phyloP scores from a whole-genome alignment of 1,140 invertebrate genomes.

The Zaprionus nigranus region DNA sequence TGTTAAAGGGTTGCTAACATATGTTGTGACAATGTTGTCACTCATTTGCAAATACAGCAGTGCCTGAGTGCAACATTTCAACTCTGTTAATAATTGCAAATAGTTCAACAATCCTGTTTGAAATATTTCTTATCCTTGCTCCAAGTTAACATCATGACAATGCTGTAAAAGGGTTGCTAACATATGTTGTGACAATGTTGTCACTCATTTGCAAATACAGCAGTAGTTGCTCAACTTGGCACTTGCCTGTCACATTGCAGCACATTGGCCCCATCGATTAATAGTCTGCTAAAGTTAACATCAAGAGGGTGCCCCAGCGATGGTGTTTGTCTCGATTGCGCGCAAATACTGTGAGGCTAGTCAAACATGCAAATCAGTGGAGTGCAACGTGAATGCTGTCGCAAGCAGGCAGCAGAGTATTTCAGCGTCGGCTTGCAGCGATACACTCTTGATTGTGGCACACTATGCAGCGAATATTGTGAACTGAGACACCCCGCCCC shows the following conservation, averaged over 20 bases:
- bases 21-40: not conserved
- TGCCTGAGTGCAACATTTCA: too few relatives aligned
- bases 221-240: not conserved
- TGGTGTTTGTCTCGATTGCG: not conserved
- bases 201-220: too few relatives aligned
- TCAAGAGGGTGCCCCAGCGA: not conserved
- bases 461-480: slow-evolving; percentile 4
- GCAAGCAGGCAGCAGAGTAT: slow-evolving; percentile 27
- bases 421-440: slow-evolving; percentile 6
- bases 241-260: not conserved
- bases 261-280: not conserved
- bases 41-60: too few relatives aligned
- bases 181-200: not conserved
- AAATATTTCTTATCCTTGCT: too few relatives aligned
- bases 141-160: too few relatives aligned
- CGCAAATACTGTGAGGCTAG: not conserved
- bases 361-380: slow-evolving; percentile 34
- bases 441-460: not conserved
- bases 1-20: not conserved
- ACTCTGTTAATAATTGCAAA: not conserved
- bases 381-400: slow-evolving; percentile 36
- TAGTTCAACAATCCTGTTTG: too few relatives aligned
- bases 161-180: not conserved
- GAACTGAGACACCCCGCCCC: not conserved
- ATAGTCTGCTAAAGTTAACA: not conserved